Base-by-base conservation (phyloP, 92 coral and sea anemone species). In the Palythoa grandis region DNA sequence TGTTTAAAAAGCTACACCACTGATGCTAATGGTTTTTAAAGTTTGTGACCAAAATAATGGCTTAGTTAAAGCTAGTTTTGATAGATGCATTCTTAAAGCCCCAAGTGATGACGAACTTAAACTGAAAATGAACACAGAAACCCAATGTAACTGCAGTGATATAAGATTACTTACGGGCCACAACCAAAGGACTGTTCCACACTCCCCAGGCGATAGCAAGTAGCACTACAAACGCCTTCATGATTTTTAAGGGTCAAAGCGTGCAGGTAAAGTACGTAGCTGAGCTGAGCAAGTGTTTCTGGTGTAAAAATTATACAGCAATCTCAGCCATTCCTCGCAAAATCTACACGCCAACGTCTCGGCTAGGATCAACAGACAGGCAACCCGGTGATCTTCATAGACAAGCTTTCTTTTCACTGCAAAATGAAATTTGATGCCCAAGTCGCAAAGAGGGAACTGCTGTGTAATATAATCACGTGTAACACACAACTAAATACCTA, bases 401-500 rank as follows among this genome's bases (percentile, higher is more conserved):
- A 80, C 85, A 80, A 80, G 74, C 85, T 80, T 52, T 68, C 85
- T 80, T 80, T 80, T 80, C 85, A 63, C 61, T 65, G 57, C 61
- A 66, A 25, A 66, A 7, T 22, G 85, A 39, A 80, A 80, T 22
- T 13, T 80, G 85, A 80, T 80, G 74, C 85, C 70, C n/a, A 4
- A 39, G 74, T 66, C 22, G 11, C 61, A 48, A 80, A 47, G 72
- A 80, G 74, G 66, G 74, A 80, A 14, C 74, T 65, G 74, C 85
- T 80, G 85, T 80, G 85, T 80, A 80, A 80, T 63, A 20, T 80
- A 80, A 80, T 80, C 85, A 80, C 85, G 74, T 80, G 85, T 66
- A 23, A 63, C 85, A 66, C 25, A 79, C 84, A 80, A 80, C 66
- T 52, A 66, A 80, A 80, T 80, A 80, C 75, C 85, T 80, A 65